phyloP scores from a whole-genome alignment of 1,140 invertebrate species.

The Brachionus paranguensis region DNA sequence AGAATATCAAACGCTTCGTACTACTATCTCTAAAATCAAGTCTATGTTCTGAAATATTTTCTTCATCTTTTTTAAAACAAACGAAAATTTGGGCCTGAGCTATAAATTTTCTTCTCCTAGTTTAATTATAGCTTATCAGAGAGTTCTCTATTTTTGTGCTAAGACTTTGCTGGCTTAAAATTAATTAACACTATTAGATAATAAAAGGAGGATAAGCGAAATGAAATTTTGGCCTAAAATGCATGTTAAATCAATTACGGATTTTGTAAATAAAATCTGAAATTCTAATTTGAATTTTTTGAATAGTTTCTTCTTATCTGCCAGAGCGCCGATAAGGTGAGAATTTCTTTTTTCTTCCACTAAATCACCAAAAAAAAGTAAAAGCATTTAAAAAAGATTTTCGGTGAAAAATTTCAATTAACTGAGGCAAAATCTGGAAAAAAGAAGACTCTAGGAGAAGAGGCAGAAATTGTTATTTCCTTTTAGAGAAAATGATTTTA shows the following conservation, averaged over 20 bases:
- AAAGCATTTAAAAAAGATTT: no score
- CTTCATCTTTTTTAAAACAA: constrained; percentile 4
- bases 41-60: not conserved
- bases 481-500: no score
- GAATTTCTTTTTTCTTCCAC: not conserved
- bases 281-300: constrained; percentile 17
- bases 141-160: not conserved
- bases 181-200: constrained; percentile 33
- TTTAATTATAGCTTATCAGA: constrained; percentile 34
- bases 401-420: no score
- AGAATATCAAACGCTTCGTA: not conserved
- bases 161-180: not conserved
- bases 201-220: not conserved
- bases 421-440: no score
- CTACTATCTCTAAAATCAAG: constrained; percentile 16
- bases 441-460: no score
- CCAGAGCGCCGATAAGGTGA: no score
- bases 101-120: constrained; percentile 15
- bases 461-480: no score
- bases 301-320: not conserved
- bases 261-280: not conserved
- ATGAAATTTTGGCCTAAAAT: constrained; percentile 7
- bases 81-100: not conserved
- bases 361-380: no score
- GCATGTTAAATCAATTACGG: constrained; percentile 35